Evolutionary conservation across 2,888 invertebrate species (phyloP).

Genomic region (Lasioglossum pauxillum): DNA sequence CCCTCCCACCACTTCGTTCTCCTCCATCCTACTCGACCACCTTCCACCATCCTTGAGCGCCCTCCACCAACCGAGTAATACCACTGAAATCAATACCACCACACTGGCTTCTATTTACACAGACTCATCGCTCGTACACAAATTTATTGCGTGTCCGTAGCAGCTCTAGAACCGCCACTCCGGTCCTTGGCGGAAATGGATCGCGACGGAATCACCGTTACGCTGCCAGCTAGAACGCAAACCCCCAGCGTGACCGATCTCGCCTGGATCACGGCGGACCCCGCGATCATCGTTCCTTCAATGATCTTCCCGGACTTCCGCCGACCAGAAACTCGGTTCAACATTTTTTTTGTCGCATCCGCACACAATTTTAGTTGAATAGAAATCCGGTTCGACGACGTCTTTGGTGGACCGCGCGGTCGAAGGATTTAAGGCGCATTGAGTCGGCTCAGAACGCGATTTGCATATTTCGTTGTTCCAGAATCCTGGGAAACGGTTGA

Average conservation of each 20-base stretch:
- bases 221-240: slow-evolving; percentile 16
- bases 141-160: slow-evolving; percentile 78
- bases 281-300: not conserved
- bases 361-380: not conserved
- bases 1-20: slow-evolving; percentile 49
- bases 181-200: slow-evolving; percentile 48
- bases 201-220: slow-evolving; percentile 54
- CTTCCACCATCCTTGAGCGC: slow-evolving; percentile 64
- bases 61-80: slow-evolving; percentile 74
- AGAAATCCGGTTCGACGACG: not conserved
- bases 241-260: slow-evolving; percentile 20
- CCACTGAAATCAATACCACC: slow-evolving; percentile 81
- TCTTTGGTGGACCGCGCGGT: not conserved
- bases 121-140: slow-evolving; percentile 80
- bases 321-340: not conserved
- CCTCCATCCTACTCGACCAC: slow-evolving; percentile 53
- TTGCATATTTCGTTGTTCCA: slow-evolving; percentile 13
- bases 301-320: not conserved
- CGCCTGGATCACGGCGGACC: slow-evolving; percentile 1
- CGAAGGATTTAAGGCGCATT: not conserved
- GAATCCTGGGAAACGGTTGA: slow-evolving; percentile 14
- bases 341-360: too few species aligned
- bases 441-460: not conserved
- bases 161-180: slow-evolving; percentile 56
- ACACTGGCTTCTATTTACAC: slow-evolving; percentile 77